Percentiles rank a stretch among this genome's conserved stretches.
Conservation (phyloP, 2,113 vertebrate species). For the Hepsetus odoe region DNA sequence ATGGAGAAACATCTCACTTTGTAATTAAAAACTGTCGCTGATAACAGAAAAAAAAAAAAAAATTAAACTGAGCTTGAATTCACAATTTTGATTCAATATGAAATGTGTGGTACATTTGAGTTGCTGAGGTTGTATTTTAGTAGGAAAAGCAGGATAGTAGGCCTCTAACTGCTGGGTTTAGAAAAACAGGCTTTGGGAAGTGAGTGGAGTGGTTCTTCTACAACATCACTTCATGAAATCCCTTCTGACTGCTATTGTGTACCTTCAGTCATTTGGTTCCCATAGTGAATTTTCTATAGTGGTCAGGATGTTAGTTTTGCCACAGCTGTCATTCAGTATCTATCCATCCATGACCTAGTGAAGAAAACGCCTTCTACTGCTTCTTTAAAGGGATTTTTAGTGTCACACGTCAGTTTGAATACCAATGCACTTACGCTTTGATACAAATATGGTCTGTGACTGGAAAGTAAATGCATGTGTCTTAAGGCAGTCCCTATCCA, state of each 20-base stretch:
- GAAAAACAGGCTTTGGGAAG: too few species aligned
- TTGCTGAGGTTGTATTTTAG: too few species aligned
- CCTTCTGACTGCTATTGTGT: too few species aligned
- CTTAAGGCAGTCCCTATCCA: neutral
- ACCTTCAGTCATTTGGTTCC: too few species aligned
- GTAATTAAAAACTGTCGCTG: too few species aligned
- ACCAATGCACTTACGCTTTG: conserved; percentile 27
- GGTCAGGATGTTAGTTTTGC: conserved; percentile 22
- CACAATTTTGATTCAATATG: too few species aligned
- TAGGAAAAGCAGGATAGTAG: too few species aligned
- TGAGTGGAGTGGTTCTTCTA: neutral
- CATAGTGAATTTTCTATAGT: conserved; percentile 4
- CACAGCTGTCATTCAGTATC: conserved; percentile 36
- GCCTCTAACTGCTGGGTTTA: too few species aligned
- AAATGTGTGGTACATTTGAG: too few species aligned
- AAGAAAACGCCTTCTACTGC: conserved; percentile 4
- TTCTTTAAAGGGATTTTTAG: conserved; percentile 32
- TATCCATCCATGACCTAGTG: conserved; percentile 23
- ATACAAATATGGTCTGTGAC: conserved; percentile 4
- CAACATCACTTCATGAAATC: neutral
- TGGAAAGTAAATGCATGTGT: neutral
- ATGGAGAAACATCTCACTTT: too few species aligned
- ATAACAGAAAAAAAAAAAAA: too few species aligned
- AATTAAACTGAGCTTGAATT: too few species aligned
- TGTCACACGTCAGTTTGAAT: conserved; percentile 26